phyloP scores from a whole-genome alignment of 2,888 invertebrate genomes.

The Spilarctia lutea region DNA sequence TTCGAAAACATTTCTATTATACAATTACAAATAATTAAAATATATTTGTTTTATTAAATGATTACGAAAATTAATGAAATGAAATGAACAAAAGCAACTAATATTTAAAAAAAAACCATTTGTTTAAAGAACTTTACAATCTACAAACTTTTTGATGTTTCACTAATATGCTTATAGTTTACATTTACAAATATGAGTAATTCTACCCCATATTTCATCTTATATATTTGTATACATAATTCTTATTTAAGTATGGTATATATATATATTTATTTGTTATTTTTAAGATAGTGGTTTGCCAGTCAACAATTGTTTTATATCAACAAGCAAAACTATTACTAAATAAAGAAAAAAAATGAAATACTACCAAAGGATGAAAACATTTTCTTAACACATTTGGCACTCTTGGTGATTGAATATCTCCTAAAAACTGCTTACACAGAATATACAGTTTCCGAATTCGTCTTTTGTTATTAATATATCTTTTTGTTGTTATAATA shows the following conservation, averaged over 20 bases:
- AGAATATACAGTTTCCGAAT: background rate
- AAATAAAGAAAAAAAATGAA: background rate
- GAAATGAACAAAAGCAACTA: too few relatives aligned
- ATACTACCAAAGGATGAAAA: background rate
- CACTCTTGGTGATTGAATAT: background rate
- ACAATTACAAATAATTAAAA: too few relatives aligned
- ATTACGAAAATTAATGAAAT: too few relatives aligned
- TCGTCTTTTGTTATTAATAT: background rate
- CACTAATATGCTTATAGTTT: too few relatives aligned
- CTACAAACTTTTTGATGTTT: too few relatives aligned
- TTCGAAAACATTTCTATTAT: too few relatives aligned
- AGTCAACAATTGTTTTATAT: background rate
- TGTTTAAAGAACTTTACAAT: too few relatives aligned
- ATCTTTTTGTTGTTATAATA: background rate
- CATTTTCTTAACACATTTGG: background rate
- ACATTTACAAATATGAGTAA: background rate
- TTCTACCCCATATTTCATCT: background rate
- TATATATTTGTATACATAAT: background rate
- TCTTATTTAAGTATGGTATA: background rate
- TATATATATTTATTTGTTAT: background rate
- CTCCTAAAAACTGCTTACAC: background rate
- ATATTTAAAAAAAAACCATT: too few relatives aligned
- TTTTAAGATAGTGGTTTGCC: background rate
- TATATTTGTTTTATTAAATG: too few relatives aligned
- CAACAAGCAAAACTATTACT: background rate